A percentile compares a stretch with the other conserved stretches of the same genome.
Conservation (phyloP, 2,888 invertebrate species). For the Neoscelio sp. region DNA sequence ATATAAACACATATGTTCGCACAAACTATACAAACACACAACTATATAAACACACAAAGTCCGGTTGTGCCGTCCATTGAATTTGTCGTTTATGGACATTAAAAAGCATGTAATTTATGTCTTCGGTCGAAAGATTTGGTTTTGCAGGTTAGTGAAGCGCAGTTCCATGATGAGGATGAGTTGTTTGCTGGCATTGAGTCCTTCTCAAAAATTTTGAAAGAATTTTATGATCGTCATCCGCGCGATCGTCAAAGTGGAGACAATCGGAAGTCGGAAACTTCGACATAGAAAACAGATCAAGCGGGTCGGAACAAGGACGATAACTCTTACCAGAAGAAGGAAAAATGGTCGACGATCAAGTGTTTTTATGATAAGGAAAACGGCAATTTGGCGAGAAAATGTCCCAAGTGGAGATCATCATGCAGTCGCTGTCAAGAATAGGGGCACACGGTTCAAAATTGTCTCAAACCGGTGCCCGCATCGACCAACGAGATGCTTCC, state of each 20-base stretch:
- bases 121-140: constrained; percentile 14
- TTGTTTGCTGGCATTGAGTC: constrained; percentile 15
- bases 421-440: not conserved
- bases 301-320: not conserved
- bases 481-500: not conserved
- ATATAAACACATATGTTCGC: no score
- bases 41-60: no score
- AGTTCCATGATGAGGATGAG: constrained; percentile 16
- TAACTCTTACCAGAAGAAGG: not conserved
- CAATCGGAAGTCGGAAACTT: not conserved
- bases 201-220: constrained; percentile 1
- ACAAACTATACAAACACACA: no score
- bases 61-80: constrained; percentile 29
- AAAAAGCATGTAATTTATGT: constrained; percentile 22
- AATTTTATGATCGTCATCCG: constrained; percentile 1
- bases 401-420: constrained; percentile 3
- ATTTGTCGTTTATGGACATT: constrained; percentile 8
- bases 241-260: not conserved
- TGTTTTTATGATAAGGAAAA: constrained; percentile 11
- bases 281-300: not conserved
- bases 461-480: constrained; percentile 1
- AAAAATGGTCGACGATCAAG: not conserved
- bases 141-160: constrained; percentile 5
- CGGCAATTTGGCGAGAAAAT: constrained; percentile 24
- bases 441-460: constrained; percentile 8